phyloP scores from a whole-genome alignment of 2,888 invertebrate genomes.

The Margaritifera margaritifera region DNA sequence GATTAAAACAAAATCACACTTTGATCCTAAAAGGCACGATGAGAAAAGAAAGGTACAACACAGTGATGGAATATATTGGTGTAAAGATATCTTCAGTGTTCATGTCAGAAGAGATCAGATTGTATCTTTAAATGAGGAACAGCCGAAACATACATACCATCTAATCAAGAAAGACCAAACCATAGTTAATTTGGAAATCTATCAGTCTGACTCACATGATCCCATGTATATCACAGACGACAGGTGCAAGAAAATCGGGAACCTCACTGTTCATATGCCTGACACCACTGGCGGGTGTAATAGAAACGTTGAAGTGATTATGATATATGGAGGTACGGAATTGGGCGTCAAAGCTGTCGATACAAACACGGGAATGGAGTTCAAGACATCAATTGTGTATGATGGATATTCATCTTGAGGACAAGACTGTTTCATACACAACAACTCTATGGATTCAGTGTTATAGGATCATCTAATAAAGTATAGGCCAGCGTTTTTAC shows the following conservation, averaged over 20 bases:
- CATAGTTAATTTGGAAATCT: slow-evolving; percentile 7
- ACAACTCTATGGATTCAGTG: no score
- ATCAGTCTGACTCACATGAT: slow-evolving; percentile 9
- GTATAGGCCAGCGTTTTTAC: no score
- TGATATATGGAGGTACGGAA: slow-evolving; percentile 45
- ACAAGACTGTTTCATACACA: no score
- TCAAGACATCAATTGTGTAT: no score
- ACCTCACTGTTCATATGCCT: slow-evolving; percentile 29
- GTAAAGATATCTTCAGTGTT: slow-evolving; percentile 18
- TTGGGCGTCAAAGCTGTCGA: slow-evolving; percentile 31
- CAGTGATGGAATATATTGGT: slow-evolving; percentile 9
- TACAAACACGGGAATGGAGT: slow-evolving; percentile 14
- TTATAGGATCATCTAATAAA: no score
- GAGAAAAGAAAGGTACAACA: slow-evolving; percentile 6
- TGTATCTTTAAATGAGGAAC: slow-evolving; percentile 6
- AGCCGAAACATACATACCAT: slow-evolving; percentile 6
- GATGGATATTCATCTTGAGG: no score
- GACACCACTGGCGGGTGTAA: slow-evolving; percentile 24
- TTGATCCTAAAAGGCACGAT: slow-evolving; percentile 14
- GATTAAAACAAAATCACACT: background rate
- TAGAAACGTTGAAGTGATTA: slow-evolving; percentile 20
- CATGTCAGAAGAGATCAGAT: slow-evolving; percentile 19
- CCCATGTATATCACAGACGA: slow-evolving; percentile 30
- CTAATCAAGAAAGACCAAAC: slow-evolving; percentile 20
- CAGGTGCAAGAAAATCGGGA: slow-evolving; percentile 25